Percentiles rank a stretch among this genome's conserved stretches.
Conservation (phyloP, 1,140 invertebrate species). For the Ephestia elutella region DNA sequence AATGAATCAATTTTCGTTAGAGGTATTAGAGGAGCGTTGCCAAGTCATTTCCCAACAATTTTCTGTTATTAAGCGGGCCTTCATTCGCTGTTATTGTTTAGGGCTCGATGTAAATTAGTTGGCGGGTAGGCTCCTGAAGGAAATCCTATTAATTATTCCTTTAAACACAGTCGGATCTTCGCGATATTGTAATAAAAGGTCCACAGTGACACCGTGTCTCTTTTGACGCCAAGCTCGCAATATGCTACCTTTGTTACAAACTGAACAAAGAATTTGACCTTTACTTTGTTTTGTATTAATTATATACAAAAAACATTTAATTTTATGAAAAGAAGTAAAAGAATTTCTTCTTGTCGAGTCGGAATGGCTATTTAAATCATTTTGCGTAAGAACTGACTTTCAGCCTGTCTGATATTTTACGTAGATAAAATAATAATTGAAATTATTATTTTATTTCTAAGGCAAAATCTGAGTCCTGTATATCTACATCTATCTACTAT, state of each 20-base stretch:
- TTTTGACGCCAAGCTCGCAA: neutral
- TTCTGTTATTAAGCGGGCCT: constrained; percentile 37
- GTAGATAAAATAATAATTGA: no score
- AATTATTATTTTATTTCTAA: no score
- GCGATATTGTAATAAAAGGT: constrained; percentile 16
- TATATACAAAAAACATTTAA: no score
- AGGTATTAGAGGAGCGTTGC: constrained; percentile 29
- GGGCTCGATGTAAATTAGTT: constrained; percentile 40
- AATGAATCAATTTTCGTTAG: constrained; percentile 26
- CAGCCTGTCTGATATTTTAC: no score
- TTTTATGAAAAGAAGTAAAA: no score
- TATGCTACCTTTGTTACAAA: neutral
- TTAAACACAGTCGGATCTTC: constrained; percentile 17
- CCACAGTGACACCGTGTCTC: neutral
- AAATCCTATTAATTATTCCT: constrained; percentile 41
- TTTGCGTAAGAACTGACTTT: no score
- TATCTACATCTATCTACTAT: no score
- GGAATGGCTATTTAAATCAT: no score
- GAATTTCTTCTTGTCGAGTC: no score
- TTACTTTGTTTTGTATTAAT: neutral
- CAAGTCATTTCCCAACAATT: constrained; percentile 39
- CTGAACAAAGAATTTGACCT: neutral
- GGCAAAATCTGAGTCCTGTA: no score
- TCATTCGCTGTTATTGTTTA: constrained; percentile 42
- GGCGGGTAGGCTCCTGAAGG: constrained; percentile 25